Evolutionary conservation across 2,888 invertebrate species (phyloP), one percentile per base, ranked within the genome.

Genomic region (Eumerus sabulonum): DNA sequence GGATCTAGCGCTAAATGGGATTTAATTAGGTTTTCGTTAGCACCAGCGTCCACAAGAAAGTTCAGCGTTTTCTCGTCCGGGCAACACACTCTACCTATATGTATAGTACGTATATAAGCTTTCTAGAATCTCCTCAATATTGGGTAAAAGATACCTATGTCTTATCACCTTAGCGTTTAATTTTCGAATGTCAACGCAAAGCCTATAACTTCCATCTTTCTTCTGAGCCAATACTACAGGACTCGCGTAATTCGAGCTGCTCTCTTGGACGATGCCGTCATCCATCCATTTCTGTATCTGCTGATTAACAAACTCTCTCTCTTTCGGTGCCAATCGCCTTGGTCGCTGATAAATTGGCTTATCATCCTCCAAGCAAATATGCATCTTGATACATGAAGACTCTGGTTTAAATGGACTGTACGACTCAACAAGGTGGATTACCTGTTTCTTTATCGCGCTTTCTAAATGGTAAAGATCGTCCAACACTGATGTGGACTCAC

Each of bases 101-200:
- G n/a, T 18, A 85, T 85, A 36, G 57, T 83, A 4, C 35, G 83
- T 83, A 45, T 77, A 70, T 1, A 85, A 60, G 45, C 77, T 60
- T 12, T 76, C 59, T 9, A 70, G 17, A 38, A 59, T n/a, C 0
- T 71, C 71, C n/a, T 66, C 70, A 12, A 76, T 71, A 11, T 48
- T 14, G 11, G 68, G 68, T 18, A 74, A 13, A 3, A 60, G 67
- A 19, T 54, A 67, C 1, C 73, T n/a, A 19, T 73, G 47, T 2
- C 56, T 57, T 5, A 73, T 19, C 5, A n/a, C 47, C 16, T 38
- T 60, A 0, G 40, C 14, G 17, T 74, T 62, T 1, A 67, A 12
- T 3, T 40, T 51, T 1, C 64, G 12, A 68, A 85, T 89, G n/a
- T 57, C 44, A 12, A 56, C 1, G 13, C 42, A 56, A 0, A 57